A percentile compares a stretch with the other conserved stretches of the same genome.
phyloP scores from a whole-genome alignment of 2,113 vertebrate genomes.

The Carassius carassius region DNA sequence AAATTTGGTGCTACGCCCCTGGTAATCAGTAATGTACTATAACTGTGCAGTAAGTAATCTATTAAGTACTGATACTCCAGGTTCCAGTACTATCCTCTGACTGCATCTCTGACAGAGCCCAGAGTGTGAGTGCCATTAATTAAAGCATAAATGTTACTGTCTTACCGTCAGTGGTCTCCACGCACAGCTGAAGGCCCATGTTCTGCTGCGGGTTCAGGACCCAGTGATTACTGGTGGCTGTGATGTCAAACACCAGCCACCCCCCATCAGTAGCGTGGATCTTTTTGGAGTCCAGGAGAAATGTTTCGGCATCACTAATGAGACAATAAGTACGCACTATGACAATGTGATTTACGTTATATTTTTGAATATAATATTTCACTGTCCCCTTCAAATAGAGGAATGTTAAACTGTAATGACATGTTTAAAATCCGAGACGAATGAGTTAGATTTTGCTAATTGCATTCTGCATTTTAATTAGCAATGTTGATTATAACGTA shows the following conservation, averaged over 20 bases:
- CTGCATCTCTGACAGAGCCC: not conserved
- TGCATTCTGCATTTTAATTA: slow-evolving; percentile 30
- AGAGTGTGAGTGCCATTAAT: not conserved
- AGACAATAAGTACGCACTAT: not conserved
- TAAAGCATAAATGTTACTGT: not conserved
- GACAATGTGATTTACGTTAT: not conserved
- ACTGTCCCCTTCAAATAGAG: slow-evolving; percentile 1
- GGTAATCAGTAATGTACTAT: no score
- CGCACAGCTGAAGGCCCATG: slow-evolving; percentile 93
- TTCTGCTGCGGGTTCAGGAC: slow-evolving; percentile 97
- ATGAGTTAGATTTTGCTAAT: slow-evolving; percentile 12
- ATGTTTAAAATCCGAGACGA: slow-evolving; percentile 12
- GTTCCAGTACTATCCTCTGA: not conserved
- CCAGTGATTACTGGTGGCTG: slow-evolving; percentile 98
- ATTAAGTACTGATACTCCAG: no score
- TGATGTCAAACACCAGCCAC: slow-evolving; percentile 98
- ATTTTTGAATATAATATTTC: not conserved
- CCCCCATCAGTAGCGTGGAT: slow-evolving; percentile 88
- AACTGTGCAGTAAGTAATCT: not conserved
- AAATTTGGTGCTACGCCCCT: no score
- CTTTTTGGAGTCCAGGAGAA: slow-evolving; percentile 89
- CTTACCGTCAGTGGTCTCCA: slow-evolving; percentile 93
- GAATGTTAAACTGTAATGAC: not conserved
- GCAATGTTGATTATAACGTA: slow-evolving; percentile 7
- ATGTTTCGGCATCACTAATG: slow-evolving; percentile 91